phyloP scores from a whole-genome alignment of 2,888 invertebrate genomes.

The Drosophila rubida region DNA sequence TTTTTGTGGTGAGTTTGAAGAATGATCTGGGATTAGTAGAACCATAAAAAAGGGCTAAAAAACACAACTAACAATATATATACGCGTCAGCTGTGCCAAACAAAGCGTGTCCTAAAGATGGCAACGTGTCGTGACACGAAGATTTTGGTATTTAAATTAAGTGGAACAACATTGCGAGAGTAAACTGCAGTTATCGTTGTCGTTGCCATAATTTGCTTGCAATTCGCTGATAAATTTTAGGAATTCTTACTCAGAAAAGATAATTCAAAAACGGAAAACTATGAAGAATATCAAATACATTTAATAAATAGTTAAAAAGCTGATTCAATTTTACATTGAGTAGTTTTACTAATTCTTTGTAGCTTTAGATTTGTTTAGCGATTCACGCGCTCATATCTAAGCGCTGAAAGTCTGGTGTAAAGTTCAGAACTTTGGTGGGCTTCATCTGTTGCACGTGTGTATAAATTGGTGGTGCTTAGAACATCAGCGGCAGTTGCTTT shows the following conservation, averaged over 20 bases:
- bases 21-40: constrained; percentile 39
- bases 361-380: too few relatives aligned
- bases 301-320: too few relatives aligned
- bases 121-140: constrained; percentile 18
- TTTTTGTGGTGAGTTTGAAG: constrained; percentile 69
- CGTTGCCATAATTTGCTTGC: too few relatives aligned
- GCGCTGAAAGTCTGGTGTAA: constrained; percentile 7
- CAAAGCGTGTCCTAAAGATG: constrained; percentile 35
- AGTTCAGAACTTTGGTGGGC: constrained; percentile 14
- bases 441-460: constrained; percentile 41
- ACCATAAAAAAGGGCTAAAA: constrained; percentile 16
- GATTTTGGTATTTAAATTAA: neutral
- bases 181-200: too few relatives aligned
- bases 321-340: too few relatives aligned
- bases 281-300: too few relatives aligned
- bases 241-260: too few relatives aligned
- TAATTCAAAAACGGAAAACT: too few relatives aligned
- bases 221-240: too few relatives aligned
- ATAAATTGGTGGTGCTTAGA: constrained; percentile 77
- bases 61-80: constrained; percentile 10
- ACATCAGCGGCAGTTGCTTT: constrained; percentile 59
- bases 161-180: too few relatives aligned
- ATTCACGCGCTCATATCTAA: constrained; percentile 22
- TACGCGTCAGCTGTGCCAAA: constrained; percentile 57
- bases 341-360: too few relatives aligned